phyloP scores from a whole-genome alignment of 2,797 vertebrate species.

The Lagodon rhomboides region DNA sequence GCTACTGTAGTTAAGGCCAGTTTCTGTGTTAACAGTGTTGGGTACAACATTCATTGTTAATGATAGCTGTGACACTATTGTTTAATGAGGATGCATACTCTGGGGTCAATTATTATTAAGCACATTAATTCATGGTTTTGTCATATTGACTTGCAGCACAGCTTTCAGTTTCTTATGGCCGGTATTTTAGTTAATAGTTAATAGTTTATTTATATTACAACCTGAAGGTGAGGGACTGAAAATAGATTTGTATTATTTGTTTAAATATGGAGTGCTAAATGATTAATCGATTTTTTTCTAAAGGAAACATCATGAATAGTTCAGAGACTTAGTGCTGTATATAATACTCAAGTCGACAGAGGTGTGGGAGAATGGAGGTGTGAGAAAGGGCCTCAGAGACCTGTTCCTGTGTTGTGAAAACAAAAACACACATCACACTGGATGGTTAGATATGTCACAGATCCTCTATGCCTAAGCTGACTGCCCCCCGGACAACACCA shows the following conservation, averaged over 20 bases:
- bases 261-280: constrained; percentile 34
- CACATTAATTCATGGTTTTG: constrained; percentile 8
- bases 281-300: constrained; percentile 46
- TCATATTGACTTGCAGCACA: neutral
- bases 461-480: too few relatives aligned
- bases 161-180: neutral
- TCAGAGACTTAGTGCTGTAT: constrained; percentile 46
- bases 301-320: constrained; percentile 58
- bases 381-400: constrained; percentile 51
- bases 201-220: too few relatives aligned
- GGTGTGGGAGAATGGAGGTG: constrained; percentile 49
- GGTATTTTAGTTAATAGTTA: neutral
- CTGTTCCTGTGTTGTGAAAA: constrained; percentile 60
- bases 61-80: constrained; percentile 1
- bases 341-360: constrained; percentile 19
- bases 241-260: constrained; percentile 26
- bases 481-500: too few relatives aligned
- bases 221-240: neutral
- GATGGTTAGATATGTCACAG: constrained; percentile 32
- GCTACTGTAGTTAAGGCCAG: constrained; percentile 22
- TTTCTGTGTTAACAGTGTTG: neutral
- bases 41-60: neutral
- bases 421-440: constrained; percentile 43
- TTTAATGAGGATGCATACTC: neutral
- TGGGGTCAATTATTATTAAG: constrained; percentile 2